These are phyloP conservation scores for Conus betulinus DNA, from an alignment of 1,140 invertebrate species.

Conservation along the genomic window DNA sequence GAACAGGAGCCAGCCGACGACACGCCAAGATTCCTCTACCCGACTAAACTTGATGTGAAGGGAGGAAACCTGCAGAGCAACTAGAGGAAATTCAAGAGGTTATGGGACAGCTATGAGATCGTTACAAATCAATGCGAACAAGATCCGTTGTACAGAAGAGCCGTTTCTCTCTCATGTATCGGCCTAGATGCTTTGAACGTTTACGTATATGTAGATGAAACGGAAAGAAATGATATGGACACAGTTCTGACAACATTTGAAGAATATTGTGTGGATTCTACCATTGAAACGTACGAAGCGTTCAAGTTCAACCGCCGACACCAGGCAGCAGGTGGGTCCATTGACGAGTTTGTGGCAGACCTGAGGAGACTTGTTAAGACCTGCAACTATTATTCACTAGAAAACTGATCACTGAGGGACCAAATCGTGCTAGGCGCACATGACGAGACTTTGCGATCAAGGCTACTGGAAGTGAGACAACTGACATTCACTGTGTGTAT, in stretches of 20 bases:
- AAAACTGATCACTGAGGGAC: not conserved
- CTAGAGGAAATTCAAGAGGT: not conserved
- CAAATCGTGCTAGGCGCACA: not conserved
- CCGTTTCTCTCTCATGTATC: not conserved
- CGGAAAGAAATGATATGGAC: not conserved
- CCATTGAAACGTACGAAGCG: not conserved
- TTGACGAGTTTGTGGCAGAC: not conserved
- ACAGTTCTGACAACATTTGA: not conserved
- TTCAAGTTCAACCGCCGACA: not conserved
- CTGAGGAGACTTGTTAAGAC: not conserved
- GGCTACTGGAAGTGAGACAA: not conserved
- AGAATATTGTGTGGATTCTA: not conserved
- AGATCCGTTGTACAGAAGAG: not conserved
- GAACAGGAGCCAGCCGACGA: too few species aligned
- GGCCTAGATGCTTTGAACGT: not conserved
- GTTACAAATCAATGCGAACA: not conserved
- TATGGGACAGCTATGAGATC: not conserved
- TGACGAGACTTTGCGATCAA: not conserved
- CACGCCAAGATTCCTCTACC: too few species aligned
- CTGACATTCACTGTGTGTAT: not conserved
- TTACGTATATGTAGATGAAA: not conserved
- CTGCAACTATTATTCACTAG: not conserved
- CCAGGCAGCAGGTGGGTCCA: not conserved
- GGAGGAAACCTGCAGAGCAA: not conserved
- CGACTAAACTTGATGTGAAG: too few species aligned